phyloP scores from a whole-genome alignment of 2,797 vertebrate species.

The Tiaroga cobitis region DNA sequence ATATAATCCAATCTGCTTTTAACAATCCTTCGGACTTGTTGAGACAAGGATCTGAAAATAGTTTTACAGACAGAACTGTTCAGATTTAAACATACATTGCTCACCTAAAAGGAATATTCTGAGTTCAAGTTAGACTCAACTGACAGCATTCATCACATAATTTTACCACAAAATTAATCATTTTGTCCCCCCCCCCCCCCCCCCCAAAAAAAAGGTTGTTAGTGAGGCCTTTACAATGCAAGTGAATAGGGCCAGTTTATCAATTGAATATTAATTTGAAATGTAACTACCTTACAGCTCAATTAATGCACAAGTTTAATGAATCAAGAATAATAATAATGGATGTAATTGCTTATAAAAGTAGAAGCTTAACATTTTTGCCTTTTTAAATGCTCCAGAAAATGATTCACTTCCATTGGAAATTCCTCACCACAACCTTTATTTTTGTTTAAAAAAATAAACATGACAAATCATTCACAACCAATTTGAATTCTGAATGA shows the following conservation, averaged over 20 bases:
- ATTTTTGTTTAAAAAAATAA: background rate
- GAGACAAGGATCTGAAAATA: background rate
- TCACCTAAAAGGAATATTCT: background rate
- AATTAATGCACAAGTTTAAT: background rate
- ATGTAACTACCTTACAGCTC: background rate
- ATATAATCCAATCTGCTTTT: background rate
- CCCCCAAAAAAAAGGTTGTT: background rate
- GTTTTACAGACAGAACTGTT: background rate
- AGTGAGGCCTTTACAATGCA: background rate
- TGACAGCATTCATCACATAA: background rate
- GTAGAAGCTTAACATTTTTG: too few relatives aligned
- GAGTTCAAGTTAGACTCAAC: background rate
- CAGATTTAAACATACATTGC: background rate
- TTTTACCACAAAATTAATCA: background rate
- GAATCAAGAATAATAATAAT: background rate
- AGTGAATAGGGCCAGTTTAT: background rate
- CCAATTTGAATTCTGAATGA: background rate
- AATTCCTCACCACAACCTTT: background rate
- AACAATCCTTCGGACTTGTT: background rate
- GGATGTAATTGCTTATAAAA: background rate
- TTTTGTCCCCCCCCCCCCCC: too few relatives aligned
- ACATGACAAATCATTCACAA: background rate
- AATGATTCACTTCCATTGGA: background rate
- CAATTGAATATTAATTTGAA: too few relatives aligned
- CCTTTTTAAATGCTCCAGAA: background rate